Evolutionary conservation across 2,888 invertebrate species (phyloP).

Genomic region (Ophion costatus): DNA sequence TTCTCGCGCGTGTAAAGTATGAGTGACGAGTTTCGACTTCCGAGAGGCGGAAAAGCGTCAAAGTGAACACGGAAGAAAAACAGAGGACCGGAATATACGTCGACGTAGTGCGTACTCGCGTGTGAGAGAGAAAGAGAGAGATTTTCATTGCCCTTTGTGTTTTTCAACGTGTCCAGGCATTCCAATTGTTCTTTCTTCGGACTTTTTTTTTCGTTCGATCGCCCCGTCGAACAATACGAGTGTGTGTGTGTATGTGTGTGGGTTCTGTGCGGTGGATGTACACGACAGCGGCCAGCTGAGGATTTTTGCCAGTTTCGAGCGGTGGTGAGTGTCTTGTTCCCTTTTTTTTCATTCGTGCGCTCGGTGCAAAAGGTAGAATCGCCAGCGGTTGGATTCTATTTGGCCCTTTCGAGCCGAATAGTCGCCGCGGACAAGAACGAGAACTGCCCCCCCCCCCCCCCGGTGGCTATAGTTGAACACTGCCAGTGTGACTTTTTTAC

Average conservation of each 20-base stretch:
- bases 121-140: neutral
- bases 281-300: conserved; percentile 6
- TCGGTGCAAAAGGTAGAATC: neutral
- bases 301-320: conserved; percentile 7
- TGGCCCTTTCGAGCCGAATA: neutral
- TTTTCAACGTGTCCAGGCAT: neutral
- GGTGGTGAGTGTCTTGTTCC: neutral
- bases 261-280: neutral
- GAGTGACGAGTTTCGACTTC: neutral
- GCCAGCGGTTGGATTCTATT: neutral
- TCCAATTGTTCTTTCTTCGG: neutral
- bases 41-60: neutral
- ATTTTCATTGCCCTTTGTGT: neutral
- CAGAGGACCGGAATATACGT: neutral
- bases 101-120: neutral
- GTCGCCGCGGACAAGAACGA: neutral
- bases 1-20: neutral
- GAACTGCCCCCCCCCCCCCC: neutral
- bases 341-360: neutral
- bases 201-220: neutral
- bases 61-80: conserved; percentile 6
- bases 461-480: neutral
- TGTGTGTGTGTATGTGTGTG: conserved; percentile 15
- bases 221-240: conserved; percentile 16
- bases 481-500: neutral